These are phyloP conservation scores for Anarrhichthys ocellatus DNA, from an alignment of 2,113 vertebrate species.

Conservation along the genomic window DNA sequence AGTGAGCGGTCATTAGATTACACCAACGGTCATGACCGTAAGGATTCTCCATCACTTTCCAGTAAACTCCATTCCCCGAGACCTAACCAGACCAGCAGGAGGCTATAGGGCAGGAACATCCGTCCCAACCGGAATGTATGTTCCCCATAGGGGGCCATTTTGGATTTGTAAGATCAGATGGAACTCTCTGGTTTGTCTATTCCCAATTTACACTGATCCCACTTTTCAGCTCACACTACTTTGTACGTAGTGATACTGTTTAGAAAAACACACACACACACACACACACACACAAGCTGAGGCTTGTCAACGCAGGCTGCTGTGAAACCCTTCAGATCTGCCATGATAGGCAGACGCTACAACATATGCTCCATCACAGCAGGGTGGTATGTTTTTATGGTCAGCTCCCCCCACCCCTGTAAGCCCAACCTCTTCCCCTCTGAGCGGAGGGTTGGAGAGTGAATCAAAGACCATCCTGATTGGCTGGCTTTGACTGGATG, in stretches of 20 bases:
- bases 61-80: constrained; percentile 75
- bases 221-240: constrained; percentile 26
- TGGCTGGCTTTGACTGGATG: constrained; percentile 74
- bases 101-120: constrained; percentile 29
- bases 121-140: constrained; percentile 15
- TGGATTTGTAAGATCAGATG: constrained; percentile 14
- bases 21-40: constrained; percentile 80
- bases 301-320: constrained; percentile 32
- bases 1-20: constrained; percentile 83
- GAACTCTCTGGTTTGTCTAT: constrained; percentile 15
- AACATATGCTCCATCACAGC: constrained; percentile 76
- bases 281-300: constrained; percentile 11
- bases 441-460: constrained; percentile 45
- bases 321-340: constrained; percentile 63
- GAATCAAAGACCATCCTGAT: constrained; percentile 73
- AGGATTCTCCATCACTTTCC: constrained; percentile 79
- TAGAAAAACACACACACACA: not conserved
- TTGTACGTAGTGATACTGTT: not conserved
- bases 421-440: constrained; percentile 33
- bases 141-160: not conserved
- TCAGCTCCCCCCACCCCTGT: constrained; percentile 45
- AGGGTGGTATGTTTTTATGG: constrained; percentile 71
- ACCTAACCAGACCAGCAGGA: constrained; percentile 58
- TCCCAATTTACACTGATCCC: constrained; percentile 34
- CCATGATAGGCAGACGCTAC: constrained; percentile 63